Base-by-base conservation (phyloP, 2,113 vertebrate species). In the Gavialis gangeticus region DNA sequence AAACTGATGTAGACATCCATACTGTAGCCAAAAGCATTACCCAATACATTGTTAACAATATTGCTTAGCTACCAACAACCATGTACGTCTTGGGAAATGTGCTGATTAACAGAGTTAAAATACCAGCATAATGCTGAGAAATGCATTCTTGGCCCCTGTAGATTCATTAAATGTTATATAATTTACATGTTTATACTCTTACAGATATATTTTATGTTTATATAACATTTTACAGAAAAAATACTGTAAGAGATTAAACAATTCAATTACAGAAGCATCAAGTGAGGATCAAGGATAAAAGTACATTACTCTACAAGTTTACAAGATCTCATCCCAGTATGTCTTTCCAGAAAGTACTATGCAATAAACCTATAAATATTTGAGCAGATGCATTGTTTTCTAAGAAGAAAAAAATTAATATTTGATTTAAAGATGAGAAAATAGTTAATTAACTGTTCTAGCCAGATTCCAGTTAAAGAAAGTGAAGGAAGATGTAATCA, bases 391-490 rank as follows among this genome's bases (percentile, higher is more conserved):
- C 5, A 21, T 3, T 34, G 11, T 63, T 84, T 66, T 66, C 46
- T 81, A 86, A 75, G 75, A 77, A 82, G 30, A 69, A 94, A 69
- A 6, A 87, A 60, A 58, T 83, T 0, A 46, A 3, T 67, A 22
- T 2, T 1, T 0, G 9, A 1, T 58, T 90, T 95, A 18, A 25
- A 87, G 87, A 46, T 25, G 0, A 17, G 37, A 79, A 81, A 60
- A 66, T 3, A 1, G 4, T 13, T 4, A 58, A 75, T 92, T 83
- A 14, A 77, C 19, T 69, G 22, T 86, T 84, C 21, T 55, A 56
- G 75, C 91, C 67, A 91, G 13, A 6, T 62, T 87, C 82, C 46
- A 75, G 12, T 87, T 87, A 54, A 15, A 85, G 84, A 81, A 91
- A 73, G 5, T n/a, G 14, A 75, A 79, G 30, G 54, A 81, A 79